Base-by-base conservation (phyloP, 2,797 vertebrate genomes). In the Arnoldichthys spilopterus region DNA sequence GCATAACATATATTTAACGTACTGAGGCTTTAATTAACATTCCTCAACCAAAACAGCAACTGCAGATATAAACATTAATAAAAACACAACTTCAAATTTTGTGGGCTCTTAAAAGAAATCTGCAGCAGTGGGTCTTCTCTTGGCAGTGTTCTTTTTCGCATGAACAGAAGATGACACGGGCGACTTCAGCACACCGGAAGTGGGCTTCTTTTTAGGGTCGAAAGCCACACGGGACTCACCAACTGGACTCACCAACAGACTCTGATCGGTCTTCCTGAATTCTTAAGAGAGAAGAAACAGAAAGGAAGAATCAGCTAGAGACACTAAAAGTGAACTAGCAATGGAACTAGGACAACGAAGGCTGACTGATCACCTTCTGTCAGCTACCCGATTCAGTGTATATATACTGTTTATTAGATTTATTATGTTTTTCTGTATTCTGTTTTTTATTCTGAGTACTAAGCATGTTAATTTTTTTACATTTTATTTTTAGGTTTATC, bases 261-360 rank as follows among this genome's bases (percentile, higher is more conserved):
- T 99, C 85, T 94, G 94, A 84, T 99, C 97, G 0, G 89, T 95
- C 89, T 96, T 97, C 87, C 85, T 95, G 84, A 99, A 99, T 84
- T 99, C 98, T n/a, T 99, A 91, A 22, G 32, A 63, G 32, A 64
- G 54, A 16, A 20, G 24, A 2, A 28, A 49, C 12, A 54, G 1
- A 45, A 66, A 37, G 4, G 64, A 18, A 40, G 37, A 8, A 40
- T 11, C n/a, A 16, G 63, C 11, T 15, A n/a, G 40, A 20, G 51
- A 1, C 32, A n/a, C 2, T 7, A 13, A 49, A 0, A 49, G 13
- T 16, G 13, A 49, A 8, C 43, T 45, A 16, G 47, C n/a, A n/a
- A n/a, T n/a, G n/a, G n/a, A n/a, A n/a, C n/a, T n/a, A n/a, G n/a
- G n/a, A n/a, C n/a, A n/a, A n/a, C n/a, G n/a, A n/a, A n/a, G n/a